Conservation (phyloP, 2,888 invertebrate species). For the Erebia epiphron region DNA sequence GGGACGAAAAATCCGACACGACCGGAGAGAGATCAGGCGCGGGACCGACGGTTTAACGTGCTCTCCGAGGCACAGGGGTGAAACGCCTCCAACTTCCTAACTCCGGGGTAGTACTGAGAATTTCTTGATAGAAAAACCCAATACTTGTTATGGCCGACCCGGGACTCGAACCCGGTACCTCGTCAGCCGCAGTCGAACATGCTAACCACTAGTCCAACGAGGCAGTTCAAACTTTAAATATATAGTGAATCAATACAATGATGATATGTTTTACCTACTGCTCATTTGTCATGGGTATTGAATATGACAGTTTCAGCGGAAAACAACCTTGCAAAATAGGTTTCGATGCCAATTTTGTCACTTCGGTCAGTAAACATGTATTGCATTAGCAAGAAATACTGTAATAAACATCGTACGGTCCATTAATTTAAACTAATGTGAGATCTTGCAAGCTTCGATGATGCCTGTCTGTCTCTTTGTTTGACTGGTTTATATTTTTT, state of each 20-base stretch:
- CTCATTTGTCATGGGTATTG: constrained; percentile 25
- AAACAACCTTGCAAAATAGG: constrained; percentile 25
- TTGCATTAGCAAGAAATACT: not conserved
- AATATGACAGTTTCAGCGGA: constrained; percentile 24
- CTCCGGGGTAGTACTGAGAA: too few species aligned
- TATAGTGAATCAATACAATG: not conserved
- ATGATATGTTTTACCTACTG: not conserved
- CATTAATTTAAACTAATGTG: constrained; percentile 9
- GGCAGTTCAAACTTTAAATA: not conserved
- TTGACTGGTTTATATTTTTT: not conserved
- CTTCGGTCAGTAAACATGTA: constrained; percentile 24
- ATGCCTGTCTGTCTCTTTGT: not conserved
- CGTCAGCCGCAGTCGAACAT: too few species aligned
- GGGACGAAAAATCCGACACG: too few species aligned
- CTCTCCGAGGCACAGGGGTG: too few species aligned
- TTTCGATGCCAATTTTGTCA: constrained; percentile 34
- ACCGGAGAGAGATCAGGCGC: too few species aligned
- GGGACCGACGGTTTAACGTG: too few species aligned
- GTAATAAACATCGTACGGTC: not conserved
- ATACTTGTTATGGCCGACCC: too few species aligned
- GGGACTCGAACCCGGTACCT: too few species aligned
- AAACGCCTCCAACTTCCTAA: too few species aligned
- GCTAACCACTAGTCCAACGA: too few species aligned
- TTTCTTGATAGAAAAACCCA: too few species aligned
- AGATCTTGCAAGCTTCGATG: not conserved